Evolutionary conservation across 2,888 invertebrate species (phyloP).

Genomic region (Cremastinae sp.): DNA sequence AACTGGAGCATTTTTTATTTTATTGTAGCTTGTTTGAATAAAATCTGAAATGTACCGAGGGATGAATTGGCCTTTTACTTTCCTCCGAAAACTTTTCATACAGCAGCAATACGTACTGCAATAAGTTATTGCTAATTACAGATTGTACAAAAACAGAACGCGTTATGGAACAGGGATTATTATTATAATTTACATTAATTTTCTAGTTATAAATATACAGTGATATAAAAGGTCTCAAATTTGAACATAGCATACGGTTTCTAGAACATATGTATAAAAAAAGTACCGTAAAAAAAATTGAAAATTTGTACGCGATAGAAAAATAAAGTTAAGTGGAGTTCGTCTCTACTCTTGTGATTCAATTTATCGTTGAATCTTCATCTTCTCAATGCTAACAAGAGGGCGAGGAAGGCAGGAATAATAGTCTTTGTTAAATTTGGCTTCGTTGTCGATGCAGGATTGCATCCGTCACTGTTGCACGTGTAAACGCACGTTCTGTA

Average conservation of each 20-base stretch:
- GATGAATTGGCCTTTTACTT: neutral
- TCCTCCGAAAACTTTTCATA: neutral
- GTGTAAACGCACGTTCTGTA: conserved; percentile 95
- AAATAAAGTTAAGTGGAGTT: neutral
- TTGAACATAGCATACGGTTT: neutral
- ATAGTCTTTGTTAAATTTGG: conserved; percentile 46
- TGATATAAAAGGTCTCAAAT: neutral
- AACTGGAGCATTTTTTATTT: conserved; percentile 40
- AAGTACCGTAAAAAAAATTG: neutral
- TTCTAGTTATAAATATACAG: too few relatives aligned
- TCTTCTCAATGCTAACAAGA: conserved; percentile 25
- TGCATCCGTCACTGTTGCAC: conserved; percentile 92
- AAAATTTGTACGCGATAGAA: conserved; percentile 1
- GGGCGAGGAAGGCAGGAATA: conserved; percentile 3
- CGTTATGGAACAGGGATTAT: neutral
- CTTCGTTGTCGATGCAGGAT: conserved; percentile 81
- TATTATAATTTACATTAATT: neutral
- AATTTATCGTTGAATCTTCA: conserved; percentile 15
- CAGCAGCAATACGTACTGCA: too few relatives aligned
- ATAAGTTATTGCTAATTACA: conserved; percentile 6
- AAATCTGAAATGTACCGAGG: conserved; percentile 39
- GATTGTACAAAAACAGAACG: neutral
- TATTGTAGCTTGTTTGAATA: conserved; percentile 53
- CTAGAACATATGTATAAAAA: neutral
- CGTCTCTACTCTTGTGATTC: neutral